Percentiles rank a stretch among this genome's conserved stretches.
Conservation (phyloP, 2,888 invertebrate species). For the Tipula lateralis region DNA sequence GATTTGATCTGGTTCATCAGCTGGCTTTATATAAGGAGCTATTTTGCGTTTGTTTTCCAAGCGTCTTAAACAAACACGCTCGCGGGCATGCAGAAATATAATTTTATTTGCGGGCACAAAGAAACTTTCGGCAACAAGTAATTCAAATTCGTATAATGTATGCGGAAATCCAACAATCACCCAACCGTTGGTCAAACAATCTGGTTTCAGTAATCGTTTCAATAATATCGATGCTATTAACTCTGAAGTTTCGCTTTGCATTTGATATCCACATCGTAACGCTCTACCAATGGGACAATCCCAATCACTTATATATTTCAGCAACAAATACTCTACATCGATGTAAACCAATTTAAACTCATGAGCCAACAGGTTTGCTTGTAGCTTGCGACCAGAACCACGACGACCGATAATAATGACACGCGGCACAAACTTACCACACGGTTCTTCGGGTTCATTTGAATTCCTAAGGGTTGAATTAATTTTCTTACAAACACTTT, state of each 20-base stretch:
- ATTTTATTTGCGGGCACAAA: slow-evolving; percentile 56
- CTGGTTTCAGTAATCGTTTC: slow-evolving; percentile 44
- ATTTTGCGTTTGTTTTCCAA: slow-evolving; percentile 34
- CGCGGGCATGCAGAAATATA: slow-evolving; percentile 42
- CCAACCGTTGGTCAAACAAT: slow-evolving; percentile 57
- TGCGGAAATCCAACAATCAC: slow-evolving; percentile 56
- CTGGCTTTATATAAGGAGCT: neutral
- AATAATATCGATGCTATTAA: slow-evolving; percentile 40
- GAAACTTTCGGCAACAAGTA: slow-evolving; percentile 49
- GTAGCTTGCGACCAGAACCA: slow-evolving; percentile 54
- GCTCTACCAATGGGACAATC: slow-evolving; percentile 33
- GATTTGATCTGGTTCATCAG: neutral
- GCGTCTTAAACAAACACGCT: slow-evolving; percentile 40
- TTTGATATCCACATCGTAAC: slow-evolving; percentile 36
- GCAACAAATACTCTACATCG: slow-evolving; percentile 48
- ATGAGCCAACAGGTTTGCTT: slow-evolving; percentile 51
- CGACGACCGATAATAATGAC: slow-evolving; percentile 54
- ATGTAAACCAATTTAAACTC: slow-evolving; percentile 53
- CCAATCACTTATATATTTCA: slow-evolving; percentile 37
- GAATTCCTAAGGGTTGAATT: neutral
- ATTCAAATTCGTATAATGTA: slow-evolving; percentile 52
- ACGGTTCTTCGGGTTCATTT: neutral
- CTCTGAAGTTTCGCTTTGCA: slow-evolving; percentile 34
- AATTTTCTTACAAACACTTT: neutral
- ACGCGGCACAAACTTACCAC: slow-evolving; percentile 45